Percentiles rank a stretch among this genome's conserved stretches.
These are phyloP conservation scores for Trachymyrmex cornetzi DNA, from an alignment of 1,140 invertebrate genomes.

Conservation along the genomic window DNA sequence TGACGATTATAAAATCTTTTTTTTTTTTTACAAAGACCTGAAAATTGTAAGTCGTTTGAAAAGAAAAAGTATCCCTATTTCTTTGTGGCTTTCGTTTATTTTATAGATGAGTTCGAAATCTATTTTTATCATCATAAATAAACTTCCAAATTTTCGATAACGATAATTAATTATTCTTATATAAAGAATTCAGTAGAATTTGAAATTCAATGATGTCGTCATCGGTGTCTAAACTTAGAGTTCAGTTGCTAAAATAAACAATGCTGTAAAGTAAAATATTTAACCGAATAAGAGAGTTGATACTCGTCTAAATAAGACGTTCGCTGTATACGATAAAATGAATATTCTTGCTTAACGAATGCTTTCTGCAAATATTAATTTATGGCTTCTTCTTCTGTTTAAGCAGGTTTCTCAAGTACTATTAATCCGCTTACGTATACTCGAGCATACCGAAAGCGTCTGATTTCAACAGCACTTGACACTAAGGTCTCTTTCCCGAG, in stretches of 20 bases:
- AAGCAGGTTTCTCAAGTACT: not conserved
- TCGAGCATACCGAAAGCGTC: not conserved
- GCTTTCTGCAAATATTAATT: conserved; percentile 6
- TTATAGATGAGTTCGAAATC: not conserved
- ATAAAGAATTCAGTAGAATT: not conserved
- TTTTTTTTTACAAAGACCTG: not conserved
- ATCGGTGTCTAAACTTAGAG: not conserved
- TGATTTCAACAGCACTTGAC: conserved; percentile 6
- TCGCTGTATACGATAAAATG: not conserved
- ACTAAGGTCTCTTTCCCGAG: not conserved
- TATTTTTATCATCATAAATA: not conserved
- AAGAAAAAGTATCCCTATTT: not conserved
- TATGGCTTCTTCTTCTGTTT: not conserved
- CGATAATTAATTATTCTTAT: too few relatives aligned
- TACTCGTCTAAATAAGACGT: not conserved
- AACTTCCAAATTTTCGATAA: not conserved
- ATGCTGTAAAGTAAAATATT: not conserved
- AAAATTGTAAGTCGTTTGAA: not conserved
- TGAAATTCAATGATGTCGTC: not conserved
- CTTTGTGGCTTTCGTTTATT: not conserved
- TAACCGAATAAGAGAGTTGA: not conserved
- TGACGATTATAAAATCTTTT: not conserved
- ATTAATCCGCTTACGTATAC: not conserved
- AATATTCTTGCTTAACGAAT: not conserved
- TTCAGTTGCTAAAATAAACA: not conserved